Evolutionary conservation across 1,140 invertebrate species (phyloP).

Genomic region (Gonioctena quinquepunctata): DNA sequence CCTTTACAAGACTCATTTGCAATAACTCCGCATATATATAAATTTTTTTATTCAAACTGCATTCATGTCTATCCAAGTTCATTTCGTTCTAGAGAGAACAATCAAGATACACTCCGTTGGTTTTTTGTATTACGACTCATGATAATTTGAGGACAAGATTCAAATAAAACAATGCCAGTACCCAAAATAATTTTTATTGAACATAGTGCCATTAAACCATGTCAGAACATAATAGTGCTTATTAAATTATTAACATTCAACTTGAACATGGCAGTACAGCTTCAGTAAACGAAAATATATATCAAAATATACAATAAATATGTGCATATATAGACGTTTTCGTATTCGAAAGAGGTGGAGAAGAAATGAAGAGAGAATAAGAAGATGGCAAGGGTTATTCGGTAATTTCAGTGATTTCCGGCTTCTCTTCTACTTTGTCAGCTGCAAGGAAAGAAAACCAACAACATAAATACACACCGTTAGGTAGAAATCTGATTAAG

Average conservation of each 20-base stretch:
- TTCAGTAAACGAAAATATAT: background rate
- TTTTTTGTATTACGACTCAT: too few relatives aligned
- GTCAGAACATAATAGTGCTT: conserved; percentile 1
- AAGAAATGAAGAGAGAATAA: conserved; percentile 17
- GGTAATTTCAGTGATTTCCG: conserved; percentile 48
- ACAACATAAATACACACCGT: conserved; percentile 38
- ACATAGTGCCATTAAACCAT: conserved; percentile 23
- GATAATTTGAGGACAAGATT: background rate
- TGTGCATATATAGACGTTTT: conserved; percentile 21
- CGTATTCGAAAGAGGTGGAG: conserved; percentile 12
- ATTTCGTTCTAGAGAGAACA: too few relatives aligned
- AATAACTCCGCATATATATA: too few relatives aligned
- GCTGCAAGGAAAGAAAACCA: conserved; percentile 49
- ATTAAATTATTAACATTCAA: background rate
- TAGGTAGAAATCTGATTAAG: conserved; percentile 27
- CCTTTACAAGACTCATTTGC: too few relatives aligned
- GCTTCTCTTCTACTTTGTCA: conserved; percentile 46
- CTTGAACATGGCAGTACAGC: conserved; percentile 2
- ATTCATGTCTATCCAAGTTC: too few relatives aligned
- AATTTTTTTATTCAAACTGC: too few relatives aligned
- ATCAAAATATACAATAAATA: conserved; percentile 28
- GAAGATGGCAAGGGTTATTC: conserved; percentile 42
- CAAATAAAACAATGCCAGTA: conserved; percentile 29
- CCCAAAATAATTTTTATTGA: conserved; percentile 36
- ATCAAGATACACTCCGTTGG: too few relatives aligned